These are phyloP conservation scores for Ceuthmochares aereus DNA, from an alignment of 2,113 vertebrate species.

Conservation along the genomic window DNA sequence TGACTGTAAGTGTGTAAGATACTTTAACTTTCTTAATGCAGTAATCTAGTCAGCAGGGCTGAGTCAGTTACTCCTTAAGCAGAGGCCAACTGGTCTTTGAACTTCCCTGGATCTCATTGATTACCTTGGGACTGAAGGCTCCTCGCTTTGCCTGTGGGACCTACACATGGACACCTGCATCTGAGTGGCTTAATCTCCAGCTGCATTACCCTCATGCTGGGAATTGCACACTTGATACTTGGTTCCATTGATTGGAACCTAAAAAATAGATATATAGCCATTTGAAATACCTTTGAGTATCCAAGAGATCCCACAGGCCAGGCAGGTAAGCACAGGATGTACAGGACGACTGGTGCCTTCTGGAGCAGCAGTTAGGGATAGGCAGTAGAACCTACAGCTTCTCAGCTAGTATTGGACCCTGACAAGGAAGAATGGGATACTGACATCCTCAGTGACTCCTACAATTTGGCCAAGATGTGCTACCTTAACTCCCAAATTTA, in stretches of 20 bases:
- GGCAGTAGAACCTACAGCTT: fast-evolving
- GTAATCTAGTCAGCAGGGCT: neutral
- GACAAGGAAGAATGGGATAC: neutral
- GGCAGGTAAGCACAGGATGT: neutral
- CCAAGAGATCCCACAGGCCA: neutral
- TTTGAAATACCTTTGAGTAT: neutral
- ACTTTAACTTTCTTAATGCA: neutral
- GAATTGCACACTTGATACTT: neutral
- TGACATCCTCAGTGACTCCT: neutral
- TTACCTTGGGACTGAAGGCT: neutral
- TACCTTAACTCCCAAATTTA: neutral
- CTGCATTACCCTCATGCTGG: neutral
- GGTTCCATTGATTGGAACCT: neutral
- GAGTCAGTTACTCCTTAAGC: neutral
- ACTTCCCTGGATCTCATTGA: neutral
- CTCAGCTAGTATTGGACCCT: neutral
- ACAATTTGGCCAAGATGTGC: neutral
- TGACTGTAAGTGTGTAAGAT: neutral
- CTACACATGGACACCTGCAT: neutral
- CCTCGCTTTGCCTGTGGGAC: neutral
- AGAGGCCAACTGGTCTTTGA: neutral
- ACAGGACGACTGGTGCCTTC: neutral
- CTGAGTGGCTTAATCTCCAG: neutral
- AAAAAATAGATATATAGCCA: neutral
- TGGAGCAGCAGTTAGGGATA: neutral